Percentiles rank a stretch among this genome's conserved stretches.
These are phyloP conservation scores for Harmothoe impar DNA, from an alignment of 2,888 invertebrate species.

Conservation along the genomic window DNA sequence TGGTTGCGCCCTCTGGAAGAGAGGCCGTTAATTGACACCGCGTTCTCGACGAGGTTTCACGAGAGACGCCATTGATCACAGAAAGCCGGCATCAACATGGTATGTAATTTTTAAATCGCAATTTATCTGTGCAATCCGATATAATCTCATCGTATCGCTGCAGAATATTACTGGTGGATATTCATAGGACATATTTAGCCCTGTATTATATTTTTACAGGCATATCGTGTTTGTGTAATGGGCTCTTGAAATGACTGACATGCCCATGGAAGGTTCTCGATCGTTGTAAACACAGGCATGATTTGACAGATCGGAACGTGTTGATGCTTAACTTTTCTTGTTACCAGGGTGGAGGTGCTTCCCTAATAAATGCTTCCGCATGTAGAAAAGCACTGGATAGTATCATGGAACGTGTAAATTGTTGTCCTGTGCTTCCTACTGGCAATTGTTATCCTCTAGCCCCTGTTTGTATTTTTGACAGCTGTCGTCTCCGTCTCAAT, in stretches of 20 bases:
- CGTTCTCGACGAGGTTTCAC: neutral
- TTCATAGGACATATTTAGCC: neutral
- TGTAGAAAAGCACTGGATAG: neutral
- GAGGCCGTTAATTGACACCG: neutral
- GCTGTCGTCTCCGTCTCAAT: neutral
- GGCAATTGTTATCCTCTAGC: too few species aligned
- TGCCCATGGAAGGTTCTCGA: slow-evolving; percentile 51
- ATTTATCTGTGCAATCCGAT: neutral
- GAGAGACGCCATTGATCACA: slow-evolving; percentile 34
- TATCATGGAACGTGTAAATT: neutral
- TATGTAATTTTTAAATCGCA: neutral
- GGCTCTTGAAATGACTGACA: neutral
- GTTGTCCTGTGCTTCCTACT: neutral
- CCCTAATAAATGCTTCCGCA: neutral
- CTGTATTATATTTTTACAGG: neutral
- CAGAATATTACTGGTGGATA: neutral
- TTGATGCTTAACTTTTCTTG: slow-evolving; percentile 1
- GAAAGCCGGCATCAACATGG: slow-evolving; percentile 32
- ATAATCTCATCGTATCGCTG: neutral
- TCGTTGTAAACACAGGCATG: slow-evolving; percentile 25
- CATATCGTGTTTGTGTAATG: neutral
- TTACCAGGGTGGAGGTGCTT: neutral
- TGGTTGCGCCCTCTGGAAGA: too few species aligned
- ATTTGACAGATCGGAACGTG: slow-evolving; percentile 44
- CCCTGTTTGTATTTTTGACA: too few species aligned